phyloP scores from a whole-genome alignment of 2,888 invertebrate species.

The Tenthredo amoena region DNA sequence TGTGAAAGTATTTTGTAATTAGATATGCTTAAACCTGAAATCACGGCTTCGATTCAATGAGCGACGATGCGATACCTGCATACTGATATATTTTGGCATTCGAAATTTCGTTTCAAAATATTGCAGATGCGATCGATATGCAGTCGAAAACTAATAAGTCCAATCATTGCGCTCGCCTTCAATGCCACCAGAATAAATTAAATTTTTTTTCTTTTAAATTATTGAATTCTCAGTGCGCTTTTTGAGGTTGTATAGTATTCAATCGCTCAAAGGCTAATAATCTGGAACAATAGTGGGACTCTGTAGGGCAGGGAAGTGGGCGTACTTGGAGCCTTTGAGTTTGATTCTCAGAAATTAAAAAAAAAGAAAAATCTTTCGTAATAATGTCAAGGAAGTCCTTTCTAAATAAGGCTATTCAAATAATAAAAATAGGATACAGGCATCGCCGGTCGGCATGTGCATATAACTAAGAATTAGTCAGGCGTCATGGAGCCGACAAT shows the following conservation, averaged over 20 bases:
- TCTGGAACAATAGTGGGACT: not conserved
- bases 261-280: not conserved
- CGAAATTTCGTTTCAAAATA: not conserved
- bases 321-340: constrained; percentile 7
- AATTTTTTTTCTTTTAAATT: not conserved
- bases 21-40: not conserved
- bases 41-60: not conserved
- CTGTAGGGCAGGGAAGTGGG: not conserved
- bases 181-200: not conserved
- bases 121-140: not conserved
- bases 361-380: constrained; percentile 7
- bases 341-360: constrained; percentile 3
- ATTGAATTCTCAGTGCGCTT: not conserved
- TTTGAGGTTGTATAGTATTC: not conserved
- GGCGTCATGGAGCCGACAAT: constrained; percentile 4
- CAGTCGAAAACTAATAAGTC: not conserved
- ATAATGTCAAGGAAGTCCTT: constrained; percentile 48
- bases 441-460: not conserved
- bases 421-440: constrained; percentile 26
- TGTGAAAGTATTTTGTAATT: not conserved
- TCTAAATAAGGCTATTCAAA: constrained; percentile 44
- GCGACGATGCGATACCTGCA: not conserved
- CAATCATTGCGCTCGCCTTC: not conserved
- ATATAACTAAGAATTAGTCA: constrained; percentile 24
- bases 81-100: not conserved